Base-by-base conservation (phyloP, 2,113 vertebrate genomes). In the Campylomormyrus numenius region DNA sequence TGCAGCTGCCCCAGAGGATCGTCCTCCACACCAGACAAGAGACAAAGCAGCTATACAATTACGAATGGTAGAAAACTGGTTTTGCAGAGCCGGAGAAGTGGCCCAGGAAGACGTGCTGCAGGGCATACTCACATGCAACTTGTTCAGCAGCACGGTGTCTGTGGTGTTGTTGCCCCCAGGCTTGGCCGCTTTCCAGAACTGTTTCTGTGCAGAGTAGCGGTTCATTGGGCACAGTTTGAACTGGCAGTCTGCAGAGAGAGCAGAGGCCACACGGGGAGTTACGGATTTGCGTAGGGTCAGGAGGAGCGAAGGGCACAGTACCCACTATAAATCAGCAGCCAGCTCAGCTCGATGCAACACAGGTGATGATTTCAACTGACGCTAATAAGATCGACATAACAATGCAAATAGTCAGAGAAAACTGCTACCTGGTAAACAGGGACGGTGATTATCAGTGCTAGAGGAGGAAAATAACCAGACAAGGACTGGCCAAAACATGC, bases 161-260 rank as follows among this genome's bases (percentile, higher is more conserved):
- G 98, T 99, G 0, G 98, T 99, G 94, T 95, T 99, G 95, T 98
- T 99, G 31, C 97, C 97, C 35, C 98, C 98, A 0, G 98, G 98
- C 92, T 99, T 99, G 0, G 98, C 98, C 0, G 98, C 98, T 90
- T 99, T 99, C 98, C 98, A 99, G 94, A 99, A 99, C 95, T 99
- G 98, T 93, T 99, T 99, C 92, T 99, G 98, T 84, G 98, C 98
- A 0, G 98, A 99, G 93, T 99, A 99, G 92, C 98, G 96, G 95
- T 99, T 99, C 98, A 99, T 99, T 46, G 98, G 98, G 93, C 98
- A 99, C 35, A 99, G 96, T 90, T 97, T 99, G 95, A 99, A 99
- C 90, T 99, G 97, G 96, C 98, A 99, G 92, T 99, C 98, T 99
- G 77, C 35, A 2, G 17, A 91, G 19, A 86, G 80, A 91, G 19